phyloP scores from a whole-genome alignment of 2,888 invertebrate species.

The Melipona bicolor region DNA sequence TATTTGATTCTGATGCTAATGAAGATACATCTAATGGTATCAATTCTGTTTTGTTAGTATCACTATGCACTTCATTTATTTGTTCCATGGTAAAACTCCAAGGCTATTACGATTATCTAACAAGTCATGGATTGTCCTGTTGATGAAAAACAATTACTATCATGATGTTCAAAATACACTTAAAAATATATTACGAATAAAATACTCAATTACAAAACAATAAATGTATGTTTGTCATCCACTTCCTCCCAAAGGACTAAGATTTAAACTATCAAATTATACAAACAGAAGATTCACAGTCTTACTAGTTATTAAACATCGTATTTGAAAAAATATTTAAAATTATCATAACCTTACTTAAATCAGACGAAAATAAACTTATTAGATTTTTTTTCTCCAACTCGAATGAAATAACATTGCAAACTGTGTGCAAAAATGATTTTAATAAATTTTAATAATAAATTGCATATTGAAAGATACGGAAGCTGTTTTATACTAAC shows the following conservation, averaged over 20 bases:
- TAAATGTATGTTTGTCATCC: not conserved
- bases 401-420: not conserved
- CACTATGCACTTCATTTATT: constrained; percentile 45
- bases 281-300: not conserved
- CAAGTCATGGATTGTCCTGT: constrained; percentile 60
- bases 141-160: constrained; percentile 8
- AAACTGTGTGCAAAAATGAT: not conserved
- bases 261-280: not conserved
- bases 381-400: not conserved
- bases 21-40: constrained; percentile 6
- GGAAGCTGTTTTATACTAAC: not conserved
- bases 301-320: not conserved
- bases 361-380: constrained; percentile 12
- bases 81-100: constrained; percentile 65
- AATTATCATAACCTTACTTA: constrained; percentile 57
- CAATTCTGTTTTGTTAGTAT: constrained; percentile 13
- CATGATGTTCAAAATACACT: not conserved
- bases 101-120: constrained; percentile 47
- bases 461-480: not conserved
- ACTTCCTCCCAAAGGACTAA: not conserved
- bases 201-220: not conserved
- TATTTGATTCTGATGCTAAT: not conserved
- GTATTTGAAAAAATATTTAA: not conserved
- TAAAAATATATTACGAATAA: not conserved
- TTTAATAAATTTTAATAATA: not conserved